Base-by-base conservation (phyloP, 2,888 invertebrate genomes). In the Campopleginae sp. region DNA sequence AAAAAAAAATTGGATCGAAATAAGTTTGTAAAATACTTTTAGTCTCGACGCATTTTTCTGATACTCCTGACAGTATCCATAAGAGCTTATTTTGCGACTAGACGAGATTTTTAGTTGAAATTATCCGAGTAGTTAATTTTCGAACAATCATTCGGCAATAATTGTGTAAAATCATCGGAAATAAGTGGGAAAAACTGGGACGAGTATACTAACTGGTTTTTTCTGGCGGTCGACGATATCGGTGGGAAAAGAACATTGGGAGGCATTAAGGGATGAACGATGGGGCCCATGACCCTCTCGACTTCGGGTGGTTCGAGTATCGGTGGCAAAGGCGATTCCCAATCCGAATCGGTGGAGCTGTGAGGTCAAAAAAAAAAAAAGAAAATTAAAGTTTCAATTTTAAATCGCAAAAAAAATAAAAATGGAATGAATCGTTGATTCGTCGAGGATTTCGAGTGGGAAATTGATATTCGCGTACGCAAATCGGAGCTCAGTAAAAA, bases 341-440 rank as follows among this genome's bases (percentile, higher is more conserved):
- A 92, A 48, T 93, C 93, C 33, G 92, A 92, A 74, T 91, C 91
- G 23, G 91, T 90, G 12, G 93, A 92, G 87, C 93, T 93, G 79
- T 33, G 63, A 8, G 12, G 31, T 63, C 17, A 44, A 12, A 23
- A 38, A 33, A 76, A 2, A 71, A 48, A 78, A 70, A 48, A n/a
- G n/a, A 68, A 65, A 42, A 65, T 66, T 4, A 14, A 68, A 51
- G 5, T 14, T 31, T 31, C 1, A 17, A 12, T 8, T 61, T 61
- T 17, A 4, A 61, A 4, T 14, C 4, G 44, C n/a, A 72, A 61
- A 19, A 72, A 74, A 48, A 58, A 31, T 31, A 14, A 17, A 4
- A 2, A 48, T 48, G 4, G 46, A 48, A 48, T 46, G 17, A n/a
- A n/a, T 48, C n/a, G 48, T 51, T 2, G 8, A 51, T 19, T 19